Conservation (phyloP, 2,888 invertebrate genomes). For the Pediacus dermestoides region DNA sequence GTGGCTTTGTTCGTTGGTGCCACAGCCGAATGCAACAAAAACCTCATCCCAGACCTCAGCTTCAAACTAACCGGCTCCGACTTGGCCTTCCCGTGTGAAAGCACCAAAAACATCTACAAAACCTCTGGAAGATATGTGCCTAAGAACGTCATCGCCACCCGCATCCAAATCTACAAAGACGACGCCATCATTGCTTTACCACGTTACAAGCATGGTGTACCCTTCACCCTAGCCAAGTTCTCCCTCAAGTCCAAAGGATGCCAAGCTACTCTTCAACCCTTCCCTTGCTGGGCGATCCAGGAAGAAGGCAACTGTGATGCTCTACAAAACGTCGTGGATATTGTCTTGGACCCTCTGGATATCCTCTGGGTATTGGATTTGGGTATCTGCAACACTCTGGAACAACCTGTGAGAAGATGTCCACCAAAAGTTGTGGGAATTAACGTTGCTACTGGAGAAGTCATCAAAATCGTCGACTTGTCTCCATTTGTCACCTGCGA, state of each 20-base stretch:
- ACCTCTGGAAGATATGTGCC: constrained; percentile 57
- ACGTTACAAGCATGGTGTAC: constrained; percentile 59
- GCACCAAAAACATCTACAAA: constrained; percentile 57
- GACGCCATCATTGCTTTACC: constrained; percentile 59
- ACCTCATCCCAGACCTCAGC: constrained; percentile 37
- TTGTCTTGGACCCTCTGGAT: constrained; percentile 58
- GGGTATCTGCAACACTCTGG: constrained; percentile 59
- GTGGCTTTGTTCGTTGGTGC: constrained; percentile 10
- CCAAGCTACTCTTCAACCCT: constrained; percentile 56
- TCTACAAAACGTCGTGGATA: constrained; percentile 66
- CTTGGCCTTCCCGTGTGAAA: constrained; percentile 38
- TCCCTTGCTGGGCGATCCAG: constrained; percentile 66
- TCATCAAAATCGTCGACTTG: constrained; percentile 58
- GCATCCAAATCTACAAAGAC: constrained; percentile 58
- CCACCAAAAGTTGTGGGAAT: constrained; percentile 61
- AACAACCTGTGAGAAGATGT: constrained; percentile 56
- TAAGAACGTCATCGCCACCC: constrained; percentile 59
- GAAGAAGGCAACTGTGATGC: constrained; percentile 68
- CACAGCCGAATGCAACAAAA: constrained; percentile 24
- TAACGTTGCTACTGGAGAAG: constrained; percentile 55
- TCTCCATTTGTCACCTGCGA: constrained; percentile 51
- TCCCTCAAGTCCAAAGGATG: constrained; percentile 53
- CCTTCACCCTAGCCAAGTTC: constrained; percentile 58
- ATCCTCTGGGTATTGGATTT: constrained; percentile 60
- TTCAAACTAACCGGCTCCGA: constrained; percentile 43